These are phyloP conservation scores for Callorhinus ursinus DNA, from an alignment of 2,113 vertebrate genomes.

Conservation along the genomic window DNA sequence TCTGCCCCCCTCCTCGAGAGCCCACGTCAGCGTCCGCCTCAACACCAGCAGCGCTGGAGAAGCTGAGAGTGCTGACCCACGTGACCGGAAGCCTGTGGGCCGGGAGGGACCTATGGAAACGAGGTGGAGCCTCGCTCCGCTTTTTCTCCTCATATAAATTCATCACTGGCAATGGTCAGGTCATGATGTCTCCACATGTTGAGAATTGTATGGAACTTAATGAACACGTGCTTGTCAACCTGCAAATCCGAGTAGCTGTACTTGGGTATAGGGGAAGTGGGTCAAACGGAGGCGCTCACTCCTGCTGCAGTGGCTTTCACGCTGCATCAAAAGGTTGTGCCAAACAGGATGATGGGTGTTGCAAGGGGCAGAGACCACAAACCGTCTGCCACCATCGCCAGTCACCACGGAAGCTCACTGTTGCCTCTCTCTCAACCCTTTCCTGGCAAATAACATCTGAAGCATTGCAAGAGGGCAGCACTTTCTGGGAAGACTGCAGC, in stretches of 20 bases:
- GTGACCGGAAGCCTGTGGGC: not conserved
- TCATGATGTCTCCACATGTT: not conserved
- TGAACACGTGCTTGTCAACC: not conserved
- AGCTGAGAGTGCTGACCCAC: not conserved
- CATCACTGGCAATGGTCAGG: not conserved
- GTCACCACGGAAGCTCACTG: not conserved
- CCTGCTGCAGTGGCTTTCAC: not conserved
- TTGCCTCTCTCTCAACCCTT: not conserved
- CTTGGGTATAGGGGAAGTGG: not conserved
- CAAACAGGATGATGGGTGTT: constrained; percentile 40
- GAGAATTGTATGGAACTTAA: not conserved
- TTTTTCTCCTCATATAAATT: not conserved
- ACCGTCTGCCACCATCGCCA: not conserved
- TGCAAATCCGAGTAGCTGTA: not conserved
- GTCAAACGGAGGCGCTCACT: not conserved
- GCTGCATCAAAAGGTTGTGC: not conserved
- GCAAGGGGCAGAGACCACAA: constrained; percentile 64
- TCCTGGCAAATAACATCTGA: not conserved
- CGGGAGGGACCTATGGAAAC: not conserved
- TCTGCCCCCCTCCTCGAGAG: not conserved
- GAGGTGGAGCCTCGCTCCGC: not conserved
- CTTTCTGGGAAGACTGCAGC: not conserved
- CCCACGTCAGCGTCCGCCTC: fast-evolving
- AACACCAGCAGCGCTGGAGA: too few species aligned
- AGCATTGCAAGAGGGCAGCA: not conserved